Conservation (phyloP, 2,113 vertebrate species). For the Xiphophorus couchianus region DNA sequence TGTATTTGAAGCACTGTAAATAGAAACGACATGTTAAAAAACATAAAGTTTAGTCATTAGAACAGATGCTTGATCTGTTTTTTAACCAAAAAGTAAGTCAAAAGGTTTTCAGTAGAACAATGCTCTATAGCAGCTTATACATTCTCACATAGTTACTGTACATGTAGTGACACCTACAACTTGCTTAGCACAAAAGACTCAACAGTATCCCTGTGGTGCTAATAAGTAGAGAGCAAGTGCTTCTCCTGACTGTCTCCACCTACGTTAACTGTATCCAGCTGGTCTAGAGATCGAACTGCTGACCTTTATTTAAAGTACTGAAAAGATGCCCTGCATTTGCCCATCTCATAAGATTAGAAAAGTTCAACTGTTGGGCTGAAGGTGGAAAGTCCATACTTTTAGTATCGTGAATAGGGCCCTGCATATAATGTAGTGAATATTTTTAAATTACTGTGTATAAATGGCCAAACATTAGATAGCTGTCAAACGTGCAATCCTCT, state of each 20-base stretch:
- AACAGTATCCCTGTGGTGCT: constrained; percentile 15
- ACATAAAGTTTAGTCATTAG: not conserved
- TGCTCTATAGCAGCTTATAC: not conserved
- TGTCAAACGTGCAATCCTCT: constrained; percentile 1
- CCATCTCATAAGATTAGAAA: not conserved
- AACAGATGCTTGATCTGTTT: not conserved
- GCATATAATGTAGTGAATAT: not conserved
- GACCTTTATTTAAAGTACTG: constrained; percentile 23
- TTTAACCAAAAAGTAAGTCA: not conserved
- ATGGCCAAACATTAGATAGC: not conserved
- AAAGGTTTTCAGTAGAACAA: not conserved
- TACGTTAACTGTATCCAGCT: constrained; percentile 7
- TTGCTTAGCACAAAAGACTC: constrained; percentile 1
- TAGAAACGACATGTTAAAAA: not conserved
- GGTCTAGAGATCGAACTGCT: not conserved
- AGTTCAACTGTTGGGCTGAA: not conserved
- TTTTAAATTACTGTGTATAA: not conserved
- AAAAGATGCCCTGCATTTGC: constrained; percentile 18
- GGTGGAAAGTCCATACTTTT: not conserved
- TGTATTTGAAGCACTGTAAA: not conserved
- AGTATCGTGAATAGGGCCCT: not conserved
- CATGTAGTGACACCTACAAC: constrained; percentile 8
- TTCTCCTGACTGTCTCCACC: constrained; percentile 14
- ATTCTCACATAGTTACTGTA: not conserved
- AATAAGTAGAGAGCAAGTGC: constrained; percentile 23